Evolutionary conservation across 2,113 vertebrate genomes (phyloP).

Genomic region (Bujurquina vittata): DNA sequence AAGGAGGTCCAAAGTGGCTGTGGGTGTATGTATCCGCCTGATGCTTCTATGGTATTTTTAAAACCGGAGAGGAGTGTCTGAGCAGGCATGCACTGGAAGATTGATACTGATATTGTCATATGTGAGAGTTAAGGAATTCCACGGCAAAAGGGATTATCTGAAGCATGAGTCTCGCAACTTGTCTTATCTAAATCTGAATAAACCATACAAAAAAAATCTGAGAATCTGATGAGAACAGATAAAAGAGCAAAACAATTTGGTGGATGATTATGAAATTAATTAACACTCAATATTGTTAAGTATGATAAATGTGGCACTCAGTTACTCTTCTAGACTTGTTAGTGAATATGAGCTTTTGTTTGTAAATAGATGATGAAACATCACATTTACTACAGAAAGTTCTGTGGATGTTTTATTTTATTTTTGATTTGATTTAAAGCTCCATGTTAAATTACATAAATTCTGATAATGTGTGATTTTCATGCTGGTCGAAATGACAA

Average conservation of each 20-base stretch:
- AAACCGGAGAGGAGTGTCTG: background rate
- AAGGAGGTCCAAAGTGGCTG: too few species aligned
- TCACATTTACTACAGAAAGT: background rate
- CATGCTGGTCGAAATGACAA: background rate
- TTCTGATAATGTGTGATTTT: background rate
- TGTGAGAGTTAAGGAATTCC: slow-evolving; percentile 12
- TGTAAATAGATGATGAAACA: background rate
- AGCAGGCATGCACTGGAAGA: slow-evolving; percentile 3
- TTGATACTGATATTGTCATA: slow-evolving; percentile 4
- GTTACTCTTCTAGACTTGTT: slow-evolving; percentile 4
- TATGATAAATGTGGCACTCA: background rate
- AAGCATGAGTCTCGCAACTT: slow-evolving; percentile 15
- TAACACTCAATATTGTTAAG: background rate
- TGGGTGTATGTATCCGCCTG: background rate
- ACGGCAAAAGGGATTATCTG: slow-evolving; percentile 17
- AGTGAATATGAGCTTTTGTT: background rate
- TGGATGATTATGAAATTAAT: slow-evolving; percentile 40
- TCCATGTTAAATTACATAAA: background rate
- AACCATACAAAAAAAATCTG: slow-evolving; percentile 11
- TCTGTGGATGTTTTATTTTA: background rate
- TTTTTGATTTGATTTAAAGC: background rate
- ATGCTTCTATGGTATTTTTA: background rate
- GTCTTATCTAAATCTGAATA: slow-evolving; percentile 20
- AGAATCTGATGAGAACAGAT: slow-evolving; percentile 15
- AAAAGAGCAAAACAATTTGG: slow-evolving; percentile 15